Evolutionary conservation across 35 echinoderm and acorn worm genomes (phyloP), one percentile per base, ranked within the genome.

Genomic region (Apostichopus japonicus): DNA sequence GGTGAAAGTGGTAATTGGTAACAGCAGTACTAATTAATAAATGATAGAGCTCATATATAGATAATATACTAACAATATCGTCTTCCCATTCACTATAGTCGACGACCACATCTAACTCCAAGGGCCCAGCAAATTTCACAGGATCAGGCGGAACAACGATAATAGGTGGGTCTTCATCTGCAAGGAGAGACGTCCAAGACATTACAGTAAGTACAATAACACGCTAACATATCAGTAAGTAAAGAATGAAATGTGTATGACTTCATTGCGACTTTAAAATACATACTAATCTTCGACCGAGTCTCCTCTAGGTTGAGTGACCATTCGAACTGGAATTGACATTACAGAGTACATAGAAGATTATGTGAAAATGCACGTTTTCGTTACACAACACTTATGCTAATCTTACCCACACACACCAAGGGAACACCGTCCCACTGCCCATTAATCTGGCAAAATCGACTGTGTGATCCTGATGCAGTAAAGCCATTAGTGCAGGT

Each of bases 361-460:
- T 44, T 44, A 44, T 44, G 33, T 44, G 33, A 44, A 44, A 44
- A 44, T 44, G 33, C 33, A 44, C 33, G 33, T 44, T 44, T 44
- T 44, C 2, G 2, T 44, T 44, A 44, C 33, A 44, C 33, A 44
- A 44, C 33, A 44, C 33, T 44, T 44, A 44, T 44, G 33, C 33
- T 79, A 15, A 24, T 23, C 78, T 79, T 23, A 53, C 78, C 78
- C 23, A 13, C 51, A 23, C 78, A 79, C 7, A 27, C 78, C 13
- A 79, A 79, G 23, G 78, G 78, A 13, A 24, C 78, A 27, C 78
- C 78, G 8, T 79, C 78, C 78, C 78, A 79, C 10, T 23, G 23
- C 14, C 78, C 78, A 79, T 79, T 23, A 53, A 79, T 17, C 78
- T 27, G 14, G 22, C 78, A 79, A 14, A 79, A 4, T 79, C 78